Evolutionary conservation across 1,140 invertebrate genomes (phyloP).

Genomic region (Lucilia cuprina): DNA sequence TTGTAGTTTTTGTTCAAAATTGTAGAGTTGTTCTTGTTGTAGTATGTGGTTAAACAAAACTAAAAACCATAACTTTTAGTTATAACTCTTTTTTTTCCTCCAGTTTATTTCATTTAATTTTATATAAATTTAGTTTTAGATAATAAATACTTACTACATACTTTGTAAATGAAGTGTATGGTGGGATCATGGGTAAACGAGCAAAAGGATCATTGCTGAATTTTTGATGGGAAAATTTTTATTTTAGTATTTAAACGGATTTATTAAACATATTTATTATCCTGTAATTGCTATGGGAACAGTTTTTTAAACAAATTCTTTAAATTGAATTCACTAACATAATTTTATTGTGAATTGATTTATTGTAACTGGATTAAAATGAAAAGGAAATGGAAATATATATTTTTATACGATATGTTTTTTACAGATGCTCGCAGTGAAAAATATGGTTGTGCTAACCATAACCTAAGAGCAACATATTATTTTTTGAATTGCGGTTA

Average conservation of each 20-base stretch:
- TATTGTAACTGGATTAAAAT: too few species aligned
- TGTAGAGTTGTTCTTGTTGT: not conserved
- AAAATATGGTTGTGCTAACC: too few species aligned
- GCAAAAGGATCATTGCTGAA: not conserved
- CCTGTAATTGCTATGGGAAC: too few species aligned
- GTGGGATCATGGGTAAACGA: not conserved
- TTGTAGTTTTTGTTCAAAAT: not conserved
- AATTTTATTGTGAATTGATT: too few species aligned
- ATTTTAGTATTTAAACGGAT: not conserved
- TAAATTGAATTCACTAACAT: too few species aligned
- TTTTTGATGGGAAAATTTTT: not conserved
- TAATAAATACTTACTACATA: too few species aligned
- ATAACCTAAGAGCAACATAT: too few species aligned
- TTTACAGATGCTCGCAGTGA: too few species aligned
- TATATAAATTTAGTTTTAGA: not conserved
- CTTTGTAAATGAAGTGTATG: not conserved
- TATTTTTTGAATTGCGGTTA: too few species aligned
- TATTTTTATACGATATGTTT: too few species aligned
- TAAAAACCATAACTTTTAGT: constrained; percentile 12
- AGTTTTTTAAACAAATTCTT: too few species aligned
- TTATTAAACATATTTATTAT: not conserved
- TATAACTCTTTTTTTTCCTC: not conserved
- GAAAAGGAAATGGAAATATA: too few species aligned
- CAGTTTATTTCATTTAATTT: not conserved
- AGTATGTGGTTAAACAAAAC: not conserved